phyloP scores from a whole-genome alignment of 1,140 invertebrate genomes.

The Metaphire vulgaris region DNA sequence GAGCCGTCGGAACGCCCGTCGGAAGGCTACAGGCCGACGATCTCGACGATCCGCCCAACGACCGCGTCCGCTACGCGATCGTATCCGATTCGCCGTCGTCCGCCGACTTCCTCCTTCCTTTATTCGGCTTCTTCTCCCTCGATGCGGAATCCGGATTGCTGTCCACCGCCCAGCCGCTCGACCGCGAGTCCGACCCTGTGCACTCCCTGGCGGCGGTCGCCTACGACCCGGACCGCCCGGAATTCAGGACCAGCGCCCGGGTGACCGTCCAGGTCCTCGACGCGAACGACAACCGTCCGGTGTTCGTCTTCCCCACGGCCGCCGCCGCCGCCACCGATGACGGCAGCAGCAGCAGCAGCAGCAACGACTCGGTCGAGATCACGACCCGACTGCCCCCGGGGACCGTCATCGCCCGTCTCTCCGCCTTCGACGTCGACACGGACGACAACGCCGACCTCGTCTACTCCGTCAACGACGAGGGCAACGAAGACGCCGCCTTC shows the following conservation, averaged over 20 bases:
- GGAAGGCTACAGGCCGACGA: conserved; percentile 12
- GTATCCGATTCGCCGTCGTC: not conserved
- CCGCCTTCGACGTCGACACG: conserved; percentile 76
- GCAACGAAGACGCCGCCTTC: not conserved
- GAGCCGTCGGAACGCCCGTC: conserved; percentile 9
- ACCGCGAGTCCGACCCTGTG: conserved; percentile 73
- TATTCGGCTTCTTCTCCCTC: conserved; percentile 67
- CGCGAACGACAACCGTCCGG: conserved; percentile 47
- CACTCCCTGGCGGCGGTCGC: conserved; percentile 79
- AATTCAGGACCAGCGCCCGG: conserved; percentile 33
- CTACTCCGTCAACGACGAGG: not conserved
- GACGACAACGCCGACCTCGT: conserved; percentile 75
- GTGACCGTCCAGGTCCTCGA: conserved; percentile 32
- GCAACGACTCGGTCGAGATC: too few species aligned
- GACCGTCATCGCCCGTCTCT: conserved; percentile 1
- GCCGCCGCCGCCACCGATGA: conserved; percentile 28
- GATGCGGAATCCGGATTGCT: conserved; percentile 78
- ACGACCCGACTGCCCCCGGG: not conserved
- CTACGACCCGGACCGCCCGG: conserved; percentile 58
- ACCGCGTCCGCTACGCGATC: conserved; percentile 3
- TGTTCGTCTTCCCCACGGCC: conserved; percentile 51
- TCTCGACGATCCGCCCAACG: conserved; percentile 11
- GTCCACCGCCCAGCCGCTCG: conserved; percentile 75
- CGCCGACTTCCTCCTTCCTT: conserved; percentile 58
- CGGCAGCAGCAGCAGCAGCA: too few species aligned